Evolutionary conservation across 2,113 vertebrate genomes (phyloP).

Genomic region (Petroica traversi): DNA sequence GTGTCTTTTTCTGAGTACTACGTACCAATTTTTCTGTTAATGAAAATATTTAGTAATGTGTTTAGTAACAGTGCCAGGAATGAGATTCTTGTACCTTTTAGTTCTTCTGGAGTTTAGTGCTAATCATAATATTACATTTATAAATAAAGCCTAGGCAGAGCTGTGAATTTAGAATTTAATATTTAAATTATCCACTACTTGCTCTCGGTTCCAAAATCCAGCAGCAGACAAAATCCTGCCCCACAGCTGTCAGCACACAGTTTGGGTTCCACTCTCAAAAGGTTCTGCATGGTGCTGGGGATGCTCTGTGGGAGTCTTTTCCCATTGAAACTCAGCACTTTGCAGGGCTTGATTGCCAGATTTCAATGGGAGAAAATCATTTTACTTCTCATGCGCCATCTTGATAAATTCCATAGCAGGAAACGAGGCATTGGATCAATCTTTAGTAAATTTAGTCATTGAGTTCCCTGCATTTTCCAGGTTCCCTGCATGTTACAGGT

Average conservation of each 20-base stretch:
- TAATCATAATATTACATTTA: background rate
- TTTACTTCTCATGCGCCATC: fast-evolving
- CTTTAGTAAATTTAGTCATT: background rate
- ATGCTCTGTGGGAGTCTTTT: background rate
- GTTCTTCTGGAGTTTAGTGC: background rate
- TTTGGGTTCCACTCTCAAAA: background rate
- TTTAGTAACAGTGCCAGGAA: background rate
- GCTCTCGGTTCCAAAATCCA: background rate
- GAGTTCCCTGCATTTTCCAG: background rate
- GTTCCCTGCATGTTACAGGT: background rate
- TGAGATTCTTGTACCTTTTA: background rate
- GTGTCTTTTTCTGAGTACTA: background rate
- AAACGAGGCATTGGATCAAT: fast-evolving
- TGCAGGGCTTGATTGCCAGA: background rate
- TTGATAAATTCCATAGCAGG: background rate
- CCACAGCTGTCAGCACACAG: background rate
- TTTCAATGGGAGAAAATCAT: background rate
- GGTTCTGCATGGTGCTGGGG: background rate
- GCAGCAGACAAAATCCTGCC: background rate
- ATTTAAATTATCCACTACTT: background rate
- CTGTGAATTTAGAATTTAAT: background rate
- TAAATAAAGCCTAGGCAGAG: background rate
- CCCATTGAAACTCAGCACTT: background rate
- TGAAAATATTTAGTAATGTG: background rate
- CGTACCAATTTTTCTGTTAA: background rate